A percentile compares a stretch with the other conserved stretches of the same genome.
Evolutionary conservation across 2,888 invertebrate species (phyloP).

Genomic region (Drosophila helvetica): DNA sequence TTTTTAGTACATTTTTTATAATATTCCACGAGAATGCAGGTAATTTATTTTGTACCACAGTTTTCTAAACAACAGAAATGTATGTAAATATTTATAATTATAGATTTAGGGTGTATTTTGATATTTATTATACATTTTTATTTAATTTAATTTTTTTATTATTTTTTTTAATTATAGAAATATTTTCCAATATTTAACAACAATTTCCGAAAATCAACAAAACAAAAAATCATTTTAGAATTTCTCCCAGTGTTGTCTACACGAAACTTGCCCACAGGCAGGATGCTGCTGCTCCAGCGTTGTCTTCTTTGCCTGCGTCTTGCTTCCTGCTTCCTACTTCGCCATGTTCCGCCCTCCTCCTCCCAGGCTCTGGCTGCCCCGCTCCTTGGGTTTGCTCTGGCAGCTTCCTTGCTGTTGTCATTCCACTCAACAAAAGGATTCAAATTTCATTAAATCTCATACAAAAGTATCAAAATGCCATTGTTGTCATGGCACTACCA

Average conservation of each 20-base stretch:
- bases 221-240: neutral
- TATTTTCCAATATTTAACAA: no score
- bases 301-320: constrained; percentile 31
- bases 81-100: no score
- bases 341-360: constrained; percentile 11
- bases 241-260: constrained; percentile 21
- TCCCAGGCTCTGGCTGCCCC: neutral
- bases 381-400: constrained; percentile 4
- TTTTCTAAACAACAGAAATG: no score
- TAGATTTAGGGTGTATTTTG: no score
- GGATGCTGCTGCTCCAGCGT: constrained; percentile 21
- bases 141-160: no score
- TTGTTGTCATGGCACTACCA: constrained; percentile 66
- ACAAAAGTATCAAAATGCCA: constrained; percentile 79
- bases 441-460: constrained; percentile 80
- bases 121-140: no score
- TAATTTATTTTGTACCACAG: no score
- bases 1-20: no score
- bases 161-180: no score
- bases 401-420: constrained; percentile 55
- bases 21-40: no score
- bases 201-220: no score
- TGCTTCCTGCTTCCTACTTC: constrained; percentile 32
- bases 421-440: constrained; percentile 78
- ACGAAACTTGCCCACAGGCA: constrained; percentile 61